A percentile compares a stretch with the other conserved stretches of the same genome.
Evolutionary conservation across 2,113 vertebrate species (phyloP).

Genomic region (Hassar affinis): DNA sequence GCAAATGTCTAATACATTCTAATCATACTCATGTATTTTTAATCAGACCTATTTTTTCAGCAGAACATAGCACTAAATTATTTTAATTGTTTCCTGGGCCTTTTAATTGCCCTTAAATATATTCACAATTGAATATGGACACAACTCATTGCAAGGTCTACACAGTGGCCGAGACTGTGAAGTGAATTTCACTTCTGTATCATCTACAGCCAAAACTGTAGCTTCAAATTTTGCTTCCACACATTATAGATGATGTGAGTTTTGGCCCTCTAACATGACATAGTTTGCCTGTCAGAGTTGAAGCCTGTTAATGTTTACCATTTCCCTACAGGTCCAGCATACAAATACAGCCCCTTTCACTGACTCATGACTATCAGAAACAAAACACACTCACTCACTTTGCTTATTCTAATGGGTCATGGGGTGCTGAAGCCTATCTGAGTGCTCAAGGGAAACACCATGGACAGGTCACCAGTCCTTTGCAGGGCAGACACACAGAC

Average conservation of each 20-base stretch:
- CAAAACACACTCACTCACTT: no score
- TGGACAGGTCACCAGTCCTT: no score
- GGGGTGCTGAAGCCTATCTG: no score
- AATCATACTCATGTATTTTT: no score
- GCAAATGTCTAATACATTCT: no score
- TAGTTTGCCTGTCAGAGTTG: no score
- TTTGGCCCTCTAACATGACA: constrained; percentile 60
- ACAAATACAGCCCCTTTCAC: constrained; percentile 57
- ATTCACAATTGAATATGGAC: neutral
- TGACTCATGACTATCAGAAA: constrained; percentile 63
- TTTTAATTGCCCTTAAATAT: neutral
- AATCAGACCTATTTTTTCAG: no score
- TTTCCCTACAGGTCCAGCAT: constrained; percentile 61
- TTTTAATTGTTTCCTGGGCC: neutral
- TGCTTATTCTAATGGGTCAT: no score
- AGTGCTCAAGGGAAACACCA: no score
- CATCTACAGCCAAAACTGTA: neutral
- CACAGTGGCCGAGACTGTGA: neutral
- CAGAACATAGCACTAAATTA: no score
- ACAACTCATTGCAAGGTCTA: neutral
- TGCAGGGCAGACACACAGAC: no score
- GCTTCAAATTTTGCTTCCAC: neutral
- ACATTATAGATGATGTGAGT: constrained; percentile 21
- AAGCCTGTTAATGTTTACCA: constrained; percentile 67
- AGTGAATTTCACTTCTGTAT: neutral